phyloP scores from a whole-genome alignment of 2,888 invertebrate species.

The Elysia crispata region DNA sequence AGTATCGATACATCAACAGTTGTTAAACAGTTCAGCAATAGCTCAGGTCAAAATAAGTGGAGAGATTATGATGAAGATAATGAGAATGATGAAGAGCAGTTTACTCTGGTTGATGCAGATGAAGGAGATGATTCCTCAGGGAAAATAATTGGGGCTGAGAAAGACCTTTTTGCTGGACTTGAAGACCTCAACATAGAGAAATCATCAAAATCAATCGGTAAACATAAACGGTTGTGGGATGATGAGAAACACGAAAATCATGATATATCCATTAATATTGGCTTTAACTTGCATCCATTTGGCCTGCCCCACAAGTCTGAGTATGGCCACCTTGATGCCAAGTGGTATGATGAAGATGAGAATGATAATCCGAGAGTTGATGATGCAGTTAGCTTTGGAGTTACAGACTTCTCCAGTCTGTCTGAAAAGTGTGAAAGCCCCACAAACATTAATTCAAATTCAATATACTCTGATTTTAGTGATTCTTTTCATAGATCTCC shows the following conservation, averaged over 20 bases:
- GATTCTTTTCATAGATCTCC: not conserved
- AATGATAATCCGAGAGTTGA: constrained; percentile 21
- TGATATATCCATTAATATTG: not conserved
- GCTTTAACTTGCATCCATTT: constrained; percentile 36
- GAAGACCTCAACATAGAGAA: no score
- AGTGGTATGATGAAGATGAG: constrained; percentile 21
- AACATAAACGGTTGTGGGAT: not conserved
- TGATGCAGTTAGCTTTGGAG: not conserved
- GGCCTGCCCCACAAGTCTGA: constrained; percentile 14
- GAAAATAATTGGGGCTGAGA: constrained; percentile 7
- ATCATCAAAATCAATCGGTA: no score
- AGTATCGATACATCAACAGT: no score
- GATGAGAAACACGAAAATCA: no score
- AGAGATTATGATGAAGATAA: constrained; percentile 39
- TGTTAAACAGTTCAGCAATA: not conserved
- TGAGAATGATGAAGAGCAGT: not conserved
- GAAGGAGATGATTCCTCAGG: not conserved
- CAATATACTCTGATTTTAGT: not conserved
- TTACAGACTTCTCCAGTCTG: constrained; percentile 17
- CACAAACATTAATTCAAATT: not conserved
- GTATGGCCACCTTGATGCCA: not conserved
- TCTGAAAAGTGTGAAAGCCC: constrained; percentile 34
- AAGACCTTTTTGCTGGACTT: constrained; percentile 41
- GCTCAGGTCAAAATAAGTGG: constrained; percentile 32
- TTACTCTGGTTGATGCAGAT: constrained; percentile 11